These are phyloP conservation scores for Andrena bucephala DNA, from an alignment of 2,888 invertebrate species.

Conservation along the genomic window DNA sequence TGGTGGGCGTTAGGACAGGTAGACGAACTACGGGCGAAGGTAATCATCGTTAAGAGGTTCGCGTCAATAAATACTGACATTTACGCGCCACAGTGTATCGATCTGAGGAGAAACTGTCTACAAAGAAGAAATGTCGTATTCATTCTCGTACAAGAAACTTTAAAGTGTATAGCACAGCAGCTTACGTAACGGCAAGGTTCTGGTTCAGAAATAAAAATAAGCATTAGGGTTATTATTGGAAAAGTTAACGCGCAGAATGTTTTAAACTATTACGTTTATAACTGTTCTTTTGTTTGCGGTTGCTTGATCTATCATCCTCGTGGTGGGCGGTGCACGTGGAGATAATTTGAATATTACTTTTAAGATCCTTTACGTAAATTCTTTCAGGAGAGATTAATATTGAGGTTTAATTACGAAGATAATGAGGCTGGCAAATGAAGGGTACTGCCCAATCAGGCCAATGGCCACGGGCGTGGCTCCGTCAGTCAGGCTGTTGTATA, in stretches of 20 bases:
- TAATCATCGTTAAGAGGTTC: constrained; percentile 61
- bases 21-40: constrained; percentile 59
- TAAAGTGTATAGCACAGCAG: not conserved
- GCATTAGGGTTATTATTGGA: not conserved
- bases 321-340: not conserved
- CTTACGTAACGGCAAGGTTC: not conserved
- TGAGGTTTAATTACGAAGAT: constrained; percentile 43
- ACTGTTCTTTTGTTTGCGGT: not conserved
- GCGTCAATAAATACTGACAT: constrained; percentile 68
- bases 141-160: constrained; percentile 8
- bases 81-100: constrained; percentile 59
- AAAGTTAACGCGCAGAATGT: not conserved
- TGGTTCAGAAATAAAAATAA: not conserved
- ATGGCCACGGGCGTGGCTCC: constrained; percentile 29
- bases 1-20: constrained; percentile 61
- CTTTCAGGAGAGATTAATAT: constrained; percentile 21
- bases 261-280: not conserved
- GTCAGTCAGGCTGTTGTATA: constrained; percentile 10
- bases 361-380: not conserved
- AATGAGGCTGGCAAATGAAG: constrained; percentile 39
- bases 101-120: constrained; percentile 25
- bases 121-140: not conserved
- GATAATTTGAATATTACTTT: constrained; percentile 18
- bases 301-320: constrained; percentile 1
- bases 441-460: constrained; percentile 18